Conservation (phyloP, 2,888 invertebrate genomes). For the Julus scanicus region DNA sequence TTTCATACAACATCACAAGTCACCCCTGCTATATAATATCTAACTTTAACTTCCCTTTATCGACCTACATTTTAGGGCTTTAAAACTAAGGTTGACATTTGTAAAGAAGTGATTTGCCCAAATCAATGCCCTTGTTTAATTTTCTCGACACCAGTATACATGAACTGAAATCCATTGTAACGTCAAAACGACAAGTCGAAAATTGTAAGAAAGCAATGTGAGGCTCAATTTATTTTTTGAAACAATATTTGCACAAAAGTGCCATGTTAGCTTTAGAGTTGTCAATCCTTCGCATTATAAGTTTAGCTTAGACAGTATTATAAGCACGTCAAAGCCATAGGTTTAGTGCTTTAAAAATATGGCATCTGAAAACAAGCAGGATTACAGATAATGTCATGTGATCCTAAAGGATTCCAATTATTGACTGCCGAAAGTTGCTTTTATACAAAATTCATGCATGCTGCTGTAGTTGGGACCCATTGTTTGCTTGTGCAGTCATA, state of each 20-base stretch:
- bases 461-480: neutral
- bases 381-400: neutral
- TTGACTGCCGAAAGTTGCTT: neutral
- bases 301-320: neutral
- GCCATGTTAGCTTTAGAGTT: neutral
- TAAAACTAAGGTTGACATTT: neutral
- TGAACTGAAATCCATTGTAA: neutral
- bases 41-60: neutral
- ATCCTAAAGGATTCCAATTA: neutral
- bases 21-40: neutral
- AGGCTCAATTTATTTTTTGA: neutral
- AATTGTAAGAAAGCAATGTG: neutral
- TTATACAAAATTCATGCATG: conserved; percentile 2
- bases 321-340: neutral
- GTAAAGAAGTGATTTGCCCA: neutral
- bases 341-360: neutral
- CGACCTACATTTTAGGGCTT: neutral
- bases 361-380: neutral
- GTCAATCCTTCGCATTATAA: neutral
- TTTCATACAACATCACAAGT: neutral
- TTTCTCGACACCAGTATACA: neutral
- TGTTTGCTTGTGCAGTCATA: neutral
- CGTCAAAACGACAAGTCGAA: neutral
- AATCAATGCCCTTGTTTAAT: neutral
- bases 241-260: too few relatives aligned